phyloP scores from a whole-genome alignment of 2,888 invertebrate species.

The Julus scandinavius region DNA sequence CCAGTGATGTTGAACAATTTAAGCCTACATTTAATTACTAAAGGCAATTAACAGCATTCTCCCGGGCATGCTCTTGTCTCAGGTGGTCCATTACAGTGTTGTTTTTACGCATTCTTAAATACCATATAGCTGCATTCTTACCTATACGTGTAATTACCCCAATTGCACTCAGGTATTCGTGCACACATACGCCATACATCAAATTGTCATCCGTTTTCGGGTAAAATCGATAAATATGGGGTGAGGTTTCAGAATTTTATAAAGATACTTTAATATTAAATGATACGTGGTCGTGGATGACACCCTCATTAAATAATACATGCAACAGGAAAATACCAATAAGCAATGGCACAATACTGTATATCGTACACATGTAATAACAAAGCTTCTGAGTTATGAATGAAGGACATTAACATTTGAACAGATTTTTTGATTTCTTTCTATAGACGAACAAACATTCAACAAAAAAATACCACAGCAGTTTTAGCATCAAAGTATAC shows the following conservation, averaged over 20 bases:
- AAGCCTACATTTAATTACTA: constrained; percentile 2
- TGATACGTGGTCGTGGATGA: not conserved
- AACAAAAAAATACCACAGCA: too few species aligned
- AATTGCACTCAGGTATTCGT: not conserved
- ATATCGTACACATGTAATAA: too few species aligned
- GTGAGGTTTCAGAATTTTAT: not conserved
- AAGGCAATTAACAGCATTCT: not conserved
- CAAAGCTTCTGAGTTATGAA: too few species aligned
- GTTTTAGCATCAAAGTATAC: too few species aligned
- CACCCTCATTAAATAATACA: not conserved
- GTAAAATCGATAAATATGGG: constrained; percentile 24
- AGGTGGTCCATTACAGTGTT: not conserved
- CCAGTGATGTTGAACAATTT: not conserved
- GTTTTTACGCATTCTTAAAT: not conserved
- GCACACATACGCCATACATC: not conserved
- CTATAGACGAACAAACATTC: too few species aligned
- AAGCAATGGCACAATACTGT: too few species aligned
- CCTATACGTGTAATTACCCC: not conserved
- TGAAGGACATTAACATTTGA: too few species aligned
- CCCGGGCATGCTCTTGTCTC: constrained; percentile 25
- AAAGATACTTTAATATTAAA: constrained; percentile 8
- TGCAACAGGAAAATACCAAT: not conserved
- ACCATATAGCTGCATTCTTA: too few species aligned
- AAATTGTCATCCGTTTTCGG: not conserved
- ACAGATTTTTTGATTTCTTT: too few species aligned